Conservation (phyloP, 2,888 invertebrate species). For the Anorthoa munda region DNA sequence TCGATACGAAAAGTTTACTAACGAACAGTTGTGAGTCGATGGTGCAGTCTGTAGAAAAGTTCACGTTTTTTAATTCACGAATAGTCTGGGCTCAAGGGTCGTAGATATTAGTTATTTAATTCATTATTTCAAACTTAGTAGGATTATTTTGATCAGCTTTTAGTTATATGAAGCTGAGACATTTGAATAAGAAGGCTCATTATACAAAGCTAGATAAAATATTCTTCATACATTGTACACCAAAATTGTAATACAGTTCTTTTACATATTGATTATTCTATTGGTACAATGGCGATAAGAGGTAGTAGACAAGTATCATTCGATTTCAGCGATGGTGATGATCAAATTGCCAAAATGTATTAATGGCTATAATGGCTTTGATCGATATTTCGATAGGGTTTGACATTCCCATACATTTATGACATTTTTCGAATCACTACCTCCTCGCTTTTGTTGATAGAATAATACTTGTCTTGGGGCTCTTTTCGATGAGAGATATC, state of each 20-base stretch:
- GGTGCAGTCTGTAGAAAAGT: background rate
- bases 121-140: background rate
- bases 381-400: too few relatives aligned
- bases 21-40: background rate
- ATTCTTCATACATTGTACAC: background rate
- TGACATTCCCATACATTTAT: too few relatives aligned
- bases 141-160: background rate
- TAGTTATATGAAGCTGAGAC: too few relatives aligned
- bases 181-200: background rate
- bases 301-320: too few relatives aligned
- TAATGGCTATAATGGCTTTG: too few relatives aligned
- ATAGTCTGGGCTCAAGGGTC: background rate
- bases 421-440: too few relatives aligned
- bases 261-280: background rate
- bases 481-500: too few relatives aligned
- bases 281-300: background rate
- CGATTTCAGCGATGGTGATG: too few relatives aligned
- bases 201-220: background rate
- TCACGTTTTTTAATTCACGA: conserved; percentile 6
- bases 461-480: too few relatives aligned
- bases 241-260: background rate
- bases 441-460: too few relatives aligned
- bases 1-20: conserved; percentile 22
- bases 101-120: background rate
- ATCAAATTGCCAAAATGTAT: too few relatives aligned